Conservation (phyloP, 2,888 invertebrate species). For the Aethes cnicana region DNA sequence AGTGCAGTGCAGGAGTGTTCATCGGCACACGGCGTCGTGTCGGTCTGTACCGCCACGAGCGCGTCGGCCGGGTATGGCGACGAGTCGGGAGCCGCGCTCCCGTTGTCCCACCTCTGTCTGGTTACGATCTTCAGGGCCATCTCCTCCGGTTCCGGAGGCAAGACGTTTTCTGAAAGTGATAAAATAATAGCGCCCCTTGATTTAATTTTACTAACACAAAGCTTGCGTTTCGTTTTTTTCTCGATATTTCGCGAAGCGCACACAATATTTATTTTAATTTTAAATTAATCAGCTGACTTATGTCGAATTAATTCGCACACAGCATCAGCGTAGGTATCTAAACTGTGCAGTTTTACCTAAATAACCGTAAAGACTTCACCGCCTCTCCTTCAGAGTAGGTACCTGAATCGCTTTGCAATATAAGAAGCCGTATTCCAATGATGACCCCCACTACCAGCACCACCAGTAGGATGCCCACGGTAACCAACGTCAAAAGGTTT, state of each 20-base stretch:
- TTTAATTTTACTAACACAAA: too few species aligned
- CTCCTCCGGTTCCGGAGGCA: conserved; percentile 60
- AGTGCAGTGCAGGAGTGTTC: conserved; percentile 52
- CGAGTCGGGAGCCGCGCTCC: conserved; percentile 13
- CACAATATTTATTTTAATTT: too few species aligned
- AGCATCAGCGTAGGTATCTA: too few species aligned
- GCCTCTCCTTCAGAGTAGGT: too few species aligned
- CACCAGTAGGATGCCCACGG: conserved; percentile 51
- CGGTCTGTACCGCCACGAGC: conserved; percentile 71
- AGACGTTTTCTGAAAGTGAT: conserved; percentile 54
- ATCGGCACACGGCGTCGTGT: conserved; percentile 54
- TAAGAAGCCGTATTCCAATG: conserved; percentile 65
- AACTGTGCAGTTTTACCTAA: too few species aligned
- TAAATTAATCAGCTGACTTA: too few species aligned
- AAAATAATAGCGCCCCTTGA: too few species aligned
- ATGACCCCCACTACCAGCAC: conserved; percentile 57
- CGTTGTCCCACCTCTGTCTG: conserved; percentile 45
- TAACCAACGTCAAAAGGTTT: conserved; percentile 40
- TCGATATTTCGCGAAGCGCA: too few species aligned
- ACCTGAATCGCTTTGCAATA: conserved; percentile 61
- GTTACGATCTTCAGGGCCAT: conserved; percentile 48
- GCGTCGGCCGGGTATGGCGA: conserved; percentile 45
- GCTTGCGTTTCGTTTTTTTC: too few species aligned
- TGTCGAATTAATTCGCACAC: too few species aligned
- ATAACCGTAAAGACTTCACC: too few species aligned